Base-by-base conservation (phyloP, 2,797 vertebrate genomes). In the Hemibagrus guttatus region DNA sequence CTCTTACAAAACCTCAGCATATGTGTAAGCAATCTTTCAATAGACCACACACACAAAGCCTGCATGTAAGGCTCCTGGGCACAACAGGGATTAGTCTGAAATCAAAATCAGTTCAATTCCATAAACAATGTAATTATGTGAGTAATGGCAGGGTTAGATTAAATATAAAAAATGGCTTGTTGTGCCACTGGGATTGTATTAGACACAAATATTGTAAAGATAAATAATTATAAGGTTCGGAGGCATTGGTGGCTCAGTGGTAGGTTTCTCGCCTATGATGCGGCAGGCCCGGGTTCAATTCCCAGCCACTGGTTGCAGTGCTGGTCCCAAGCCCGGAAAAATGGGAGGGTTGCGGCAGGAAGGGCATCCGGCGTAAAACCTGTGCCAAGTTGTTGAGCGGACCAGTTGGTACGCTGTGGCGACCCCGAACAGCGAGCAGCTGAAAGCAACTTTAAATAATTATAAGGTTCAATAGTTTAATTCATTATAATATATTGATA, bases 1-100 rank as follows among this genome's bases (percentile, higher is more conserved):
- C 74, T 76, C 49, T 52, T 88, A 64, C 35, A 63, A 86, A 83
- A 54, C 52, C 84, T 75, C 26, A 61, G 61, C 59, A 86, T 74
- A 72, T 85, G 68, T 61, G 69, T 59, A 26, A 81, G 80, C 42
- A 80, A 89, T 87, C 80, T 78, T 83, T 76, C 59, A 87, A 71
- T 84, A 64, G 46, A 56, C 72, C 83, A 49, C 68, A 74, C 80
- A 79, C 84, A 86, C 52, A 88, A 85, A 84, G 84, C 84, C 86
- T 85, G 82, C 49, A 46, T 86, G 74, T 69, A 81, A 85, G 66
- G 52, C 78, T 85, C 76, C 66, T 81, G 23, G 31, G 52, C 76
- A 82, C 28, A 52, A 75, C 59, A 80, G 66, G 68, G 69, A 79
- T 86, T 84, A 84, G 68, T 68, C 56, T 86, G 26, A 75, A 58